phyloP scores from a whole-genome alignment of 2,888 invertebrate genomes.

The Eristalis tenax region DNA sequence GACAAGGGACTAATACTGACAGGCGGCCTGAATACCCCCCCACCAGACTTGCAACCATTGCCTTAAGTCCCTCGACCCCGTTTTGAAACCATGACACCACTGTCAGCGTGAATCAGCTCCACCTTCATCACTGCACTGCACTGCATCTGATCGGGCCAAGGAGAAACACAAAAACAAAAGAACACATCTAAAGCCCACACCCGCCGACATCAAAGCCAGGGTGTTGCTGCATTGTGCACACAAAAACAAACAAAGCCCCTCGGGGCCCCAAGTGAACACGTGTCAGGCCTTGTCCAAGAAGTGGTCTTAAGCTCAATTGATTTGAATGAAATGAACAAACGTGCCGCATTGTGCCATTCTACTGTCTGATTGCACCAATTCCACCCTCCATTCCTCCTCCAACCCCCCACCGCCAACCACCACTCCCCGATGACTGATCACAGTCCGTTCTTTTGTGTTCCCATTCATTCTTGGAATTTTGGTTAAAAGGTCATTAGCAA shows the following conservation, averaged over 20 bases:
- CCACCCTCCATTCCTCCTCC: background rate
- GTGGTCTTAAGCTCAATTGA: slow-evolving; percentile 64
- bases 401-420: background rate
- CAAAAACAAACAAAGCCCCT: slow-evolving; percentile 47
- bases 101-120: background rate
- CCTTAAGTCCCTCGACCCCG: background rate
- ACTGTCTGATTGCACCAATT: slow-evolving; percentile 54
- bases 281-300: slow-evolving; percentile 54
- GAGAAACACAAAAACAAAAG: background rate
- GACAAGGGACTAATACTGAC: too few species aligned
- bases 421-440: slow-evolving; percentile 38
- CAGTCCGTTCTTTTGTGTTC: slow-evolving; percentile 24
- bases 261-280: slow-evolving; percentile 43
- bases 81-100: background rate
- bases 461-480: slow-evolving; percentile 58
- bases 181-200: slow-evolving; percentile 4
- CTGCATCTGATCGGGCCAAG: background rate
- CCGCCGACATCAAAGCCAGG: slow-evolving; percentile 20
- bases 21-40: too few species aligned
- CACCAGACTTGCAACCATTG: background rate
- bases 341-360: slow-evolving; percentile 56
- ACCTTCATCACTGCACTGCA: background rate
- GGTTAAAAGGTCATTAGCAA: slow-evolving; percentile 61
- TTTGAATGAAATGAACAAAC: slow-evolving; percentile 66
- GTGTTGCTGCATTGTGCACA: slow-evolving; percentile 34